A percentile compares a stretch with the other conserved stretches of the same genome.
These are phyloP conservation scores for Odontesthes bonariensis DNA, from an alignment of 2,113 vertebrate species.

Conservation along the genomic window DNA sequence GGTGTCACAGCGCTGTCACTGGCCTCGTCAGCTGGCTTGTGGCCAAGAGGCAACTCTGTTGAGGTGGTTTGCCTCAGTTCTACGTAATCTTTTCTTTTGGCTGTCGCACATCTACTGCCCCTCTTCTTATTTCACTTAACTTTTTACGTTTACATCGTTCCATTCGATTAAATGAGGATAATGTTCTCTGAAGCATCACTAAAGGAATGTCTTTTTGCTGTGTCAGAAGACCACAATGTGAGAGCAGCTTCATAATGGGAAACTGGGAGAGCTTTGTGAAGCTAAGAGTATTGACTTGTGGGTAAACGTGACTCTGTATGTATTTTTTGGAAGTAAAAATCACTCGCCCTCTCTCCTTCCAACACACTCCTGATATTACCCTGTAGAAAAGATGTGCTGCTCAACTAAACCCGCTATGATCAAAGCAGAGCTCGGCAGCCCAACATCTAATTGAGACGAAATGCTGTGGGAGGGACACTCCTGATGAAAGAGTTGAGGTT, in stretches of 20 bases:
- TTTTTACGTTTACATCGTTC: not conserved
- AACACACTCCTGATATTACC: constrained; percentile 39
- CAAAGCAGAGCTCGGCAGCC: constrained; percentile 70
- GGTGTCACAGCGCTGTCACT: constrained; percentile 49
- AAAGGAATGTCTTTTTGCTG: constrained; percentile 18
- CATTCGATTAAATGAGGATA: constrained; percentile 16
- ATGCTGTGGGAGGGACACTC: constrained; percentile 48
- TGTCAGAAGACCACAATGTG: constrained; percentile 1
- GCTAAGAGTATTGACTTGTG: constrained; percentile 28
- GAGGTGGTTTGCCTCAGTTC: constrained; percentile 27
- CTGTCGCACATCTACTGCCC: constrained; percentile 19
- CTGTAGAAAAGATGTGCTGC: constrained; percentile 33
- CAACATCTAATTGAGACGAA: constrained; percentile 64
- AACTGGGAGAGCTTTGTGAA: constrained; percentile 12
- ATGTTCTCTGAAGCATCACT: not conserved
- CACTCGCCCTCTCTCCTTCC: not conserved
- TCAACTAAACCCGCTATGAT: constrained; percentile 60
- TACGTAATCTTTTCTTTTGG: constrained; percentile 27
- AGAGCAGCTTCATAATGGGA: constrained; percentile 29
- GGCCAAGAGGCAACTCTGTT: constrained; percentile 59
- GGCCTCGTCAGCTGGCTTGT: constrained; percentile 33
- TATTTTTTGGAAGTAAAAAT: constrained; percentile 44
- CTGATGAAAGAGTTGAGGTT: constrained; percentile 69
- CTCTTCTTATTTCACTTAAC: not conserved
- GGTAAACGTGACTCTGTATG: constrained; percentile 32